These are phyloP conservation scores for Pollicipes pollicipes DNA, from an alignment of 1,140 invertebrate genomes.

Conservation along the genomic window DNA sequence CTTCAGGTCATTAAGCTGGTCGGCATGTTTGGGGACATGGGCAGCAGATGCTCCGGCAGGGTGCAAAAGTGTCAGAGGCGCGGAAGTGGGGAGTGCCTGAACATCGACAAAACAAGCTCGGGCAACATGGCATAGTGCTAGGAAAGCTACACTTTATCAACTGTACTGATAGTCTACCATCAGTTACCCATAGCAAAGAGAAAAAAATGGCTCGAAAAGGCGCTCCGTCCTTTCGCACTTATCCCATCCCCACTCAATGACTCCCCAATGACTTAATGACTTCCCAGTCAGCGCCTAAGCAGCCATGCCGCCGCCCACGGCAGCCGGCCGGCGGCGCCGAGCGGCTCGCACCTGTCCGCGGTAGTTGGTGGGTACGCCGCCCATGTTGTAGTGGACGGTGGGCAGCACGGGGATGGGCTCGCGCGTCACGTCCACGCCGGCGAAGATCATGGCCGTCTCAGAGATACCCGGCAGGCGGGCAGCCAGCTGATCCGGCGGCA, in stretches of 20 bases:
- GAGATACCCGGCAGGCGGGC: slow-evolving; percentile 40
- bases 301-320: no score
- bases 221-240: slow-evolving; percentile 9
- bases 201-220: not conserved
- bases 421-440: slow-evolving; percentile 89
- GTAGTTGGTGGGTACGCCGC: slow-evolving; percentile 88
- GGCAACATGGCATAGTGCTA: no score
- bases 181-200: no score
- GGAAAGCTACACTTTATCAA: no score
- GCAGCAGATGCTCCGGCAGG: slow-evolving; percentile 6
- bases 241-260: no score
- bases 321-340: not conserved
- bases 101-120: no score
- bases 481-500: not conserved
- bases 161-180: no score
- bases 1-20: no score
- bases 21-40: no score
- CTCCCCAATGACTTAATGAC: no score
- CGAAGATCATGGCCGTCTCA: slow-evolving; percentile 94
- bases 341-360: slow-evolving; percentile 57
- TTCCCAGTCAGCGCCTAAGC: no score
- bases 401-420: slow-evolving; percentile 94
- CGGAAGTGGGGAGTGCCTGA: no score
- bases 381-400: slow-evolving; percentile 99
- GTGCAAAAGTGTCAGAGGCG: slow-evolving; percentile 3